These are phyloP conservation scores for cat (Felis catus) DNA, from an alignment of 2,113 vertebrate species.

Conservation along the genomic window DNA sequence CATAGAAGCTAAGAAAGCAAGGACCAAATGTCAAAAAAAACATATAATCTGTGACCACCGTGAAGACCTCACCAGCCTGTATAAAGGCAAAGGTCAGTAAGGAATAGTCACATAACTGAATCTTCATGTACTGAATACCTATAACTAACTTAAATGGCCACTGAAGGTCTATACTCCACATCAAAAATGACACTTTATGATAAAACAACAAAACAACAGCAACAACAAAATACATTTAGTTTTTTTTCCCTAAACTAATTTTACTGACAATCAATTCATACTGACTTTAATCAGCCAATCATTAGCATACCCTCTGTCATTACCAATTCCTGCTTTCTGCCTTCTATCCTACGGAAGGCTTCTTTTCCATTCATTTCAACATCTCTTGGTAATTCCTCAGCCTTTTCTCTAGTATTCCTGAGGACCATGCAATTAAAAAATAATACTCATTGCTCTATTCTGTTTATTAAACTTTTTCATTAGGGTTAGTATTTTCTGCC, in stretches of 20 bases:
- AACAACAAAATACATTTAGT: not conserved
- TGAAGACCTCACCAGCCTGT: not conserved
- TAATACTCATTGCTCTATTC: not conserved
- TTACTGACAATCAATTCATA: not conserved
- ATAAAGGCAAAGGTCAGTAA: not conserved
- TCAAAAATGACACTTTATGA: not conserved
- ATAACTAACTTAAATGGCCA: not conserved
- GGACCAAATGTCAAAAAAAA: not conserved
- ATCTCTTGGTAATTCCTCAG: not conserved
- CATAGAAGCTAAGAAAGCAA: not conserved
- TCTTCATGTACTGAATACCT: not conserved
- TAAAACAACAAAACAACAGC: not conserved
- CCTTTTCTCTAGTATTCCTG: not conserved
- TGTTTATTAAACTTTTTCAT: not conserved
- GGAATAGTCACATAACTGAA: not conserved
- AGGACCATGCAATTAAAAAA: not conserved
- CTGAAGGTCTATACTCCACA: accelerated
- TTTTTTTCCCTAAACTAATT: not conserved
- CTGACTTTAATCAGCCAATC: not conserved
- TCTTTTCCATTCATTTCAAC: not conserved
- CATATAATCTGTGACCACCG: not conserved
- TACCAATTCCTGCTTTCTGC: not conserved
- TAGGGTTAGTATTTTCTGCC: not conserved
- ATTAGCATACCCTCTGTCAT: not conserved
- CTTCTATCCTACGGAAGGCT: not conserved